A percentile compares a stretch with the other conserved stretches of the same genome.
Evolutionary conservation across 2,888 invertebrate species (phyloP).

Genomic region (Harpalus rufipes): DNA sequence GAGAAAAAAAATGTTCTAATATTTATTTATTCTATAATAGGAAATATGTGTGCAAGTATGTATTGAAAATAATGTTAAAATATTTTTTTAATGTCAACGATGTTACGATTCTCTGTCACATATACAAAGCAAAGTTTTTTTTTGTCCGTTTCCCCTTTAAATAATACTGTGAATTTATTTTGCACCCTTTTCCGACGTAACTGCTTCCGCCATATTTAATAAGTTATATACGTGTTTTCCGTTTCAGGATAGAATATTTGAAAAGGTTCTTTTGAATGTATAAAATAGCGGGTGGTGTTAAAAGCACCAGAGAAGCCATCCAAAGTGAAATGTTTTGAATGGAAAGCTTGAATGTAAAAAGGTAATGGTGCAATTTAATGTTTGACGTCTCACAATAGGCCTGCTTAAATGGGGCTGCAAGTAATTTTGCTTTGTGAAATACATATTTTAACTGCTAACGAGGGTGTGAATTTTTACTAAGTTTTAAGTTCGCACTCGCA

Average conservation of each 20-base stretch:
- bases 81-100: too few species aligned
- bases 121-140: too few species aligned
- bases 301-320: conserved; percentile 18
- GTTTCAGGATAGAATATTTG: conserved; percentile 40
- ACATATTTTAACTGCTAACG: not conserved
- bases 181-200: not conserved
- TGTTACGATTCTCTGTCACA: too few species aligned
- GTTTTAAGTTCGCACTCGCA: not conserved
- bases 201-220: conserved; percentile 9
- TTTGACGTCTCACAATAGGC: conserved; percentile 18
- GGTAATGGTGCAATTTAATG: conserved; percentile 38
- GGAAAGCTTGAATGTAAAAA: conserved; percentile 17
- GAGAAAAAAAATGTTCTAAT: too few species aligned
- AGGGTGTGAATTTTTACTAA: not conserved
- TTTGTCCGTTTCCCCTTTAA: too few species aligned
- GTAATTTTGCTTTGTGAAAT: not conserved
- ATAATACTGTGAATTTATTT: not conserved
- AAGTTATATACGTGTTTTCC: conserved; percentile 43
- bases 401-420: not conserved
- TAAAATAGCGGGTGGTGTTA: conserved; percentile 8
- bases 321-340: conserved; percentile 50
- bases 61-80: too few species aligned
- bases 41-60: too few species aligned
- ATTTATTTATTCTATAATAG: too few species aligned
- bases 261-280: conserved; percentile 39